phyloP scores from a whole-genome alignment of 2,888 invertebrate species.

The Netelia fuscicornis region DNA sequence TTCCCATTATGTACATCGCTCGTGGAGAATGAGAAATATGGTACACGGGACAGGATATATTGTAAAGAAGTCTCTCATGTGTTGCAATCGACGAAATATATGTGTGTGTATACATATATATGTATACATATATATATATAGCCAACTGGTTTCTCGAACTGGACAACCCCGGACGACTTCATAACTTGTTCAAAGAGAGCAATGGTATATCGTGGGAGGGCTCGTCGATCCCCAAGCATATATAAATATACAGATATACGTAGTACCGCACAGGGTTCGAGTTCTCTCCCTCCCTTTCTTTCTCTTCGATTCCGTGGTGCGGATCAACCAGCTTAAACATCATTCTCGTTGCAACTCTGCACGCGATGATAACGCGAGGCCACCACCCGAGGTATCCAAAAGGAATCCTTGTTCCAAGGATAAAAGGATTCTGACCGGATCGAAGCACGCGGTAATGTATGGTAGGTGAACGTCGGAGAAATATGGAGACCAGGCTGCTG shows the following conservation, averaged over 20 bases:
- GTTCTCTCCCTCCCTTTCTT: conserved; percentile 41
- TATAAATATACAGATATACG: conserved; percentile 18
- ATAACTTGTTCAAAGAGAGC: conserved; percentile 77
- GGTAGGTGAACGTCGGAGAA: background rate
- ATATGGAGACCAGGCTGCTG: background rate
- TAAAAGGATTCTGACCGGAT: conserved; percentile 79
- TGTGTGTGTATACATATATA: background rate
- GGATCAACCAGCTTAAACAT: conserved; percentile 54
- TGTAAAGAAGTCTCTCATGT: conserved; percentile 48
- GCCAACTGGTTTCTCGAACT: conserved; percentile 77
- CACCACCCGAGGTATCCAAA: conserved; percentile 74
- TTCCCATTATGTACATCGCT: conserved; percentile 72
- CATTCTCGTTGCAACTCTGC: conserved; percentile 73
- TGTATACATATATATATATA: conserved; percentile 66
- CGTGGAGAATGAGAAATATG: conserved; percentile 45
- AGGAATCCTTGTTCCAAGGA: conserved; percentile 78
- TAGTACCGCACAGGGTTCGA: conserved; percentile 68
- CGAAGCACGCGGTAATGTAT: conserved; percentile 63
- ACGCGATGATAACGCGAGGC: conserved; percentile 79
- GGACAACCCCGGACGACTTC: conserved; percentile 79
- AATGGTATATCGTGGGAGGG: conserved; percentile 79
- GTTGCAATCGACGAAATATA: conserved; percentile 50
- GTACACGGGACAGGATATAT: conserved; percentile 40
- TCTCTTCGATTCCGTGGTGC: conserved; percentile 57
- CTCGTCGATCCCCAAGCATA: conserved; percentile 54